Evolutionary conservation across 2,797 vertebrate genomes (phyloP).

Genomic region (Xerus rutilus): DNA sequence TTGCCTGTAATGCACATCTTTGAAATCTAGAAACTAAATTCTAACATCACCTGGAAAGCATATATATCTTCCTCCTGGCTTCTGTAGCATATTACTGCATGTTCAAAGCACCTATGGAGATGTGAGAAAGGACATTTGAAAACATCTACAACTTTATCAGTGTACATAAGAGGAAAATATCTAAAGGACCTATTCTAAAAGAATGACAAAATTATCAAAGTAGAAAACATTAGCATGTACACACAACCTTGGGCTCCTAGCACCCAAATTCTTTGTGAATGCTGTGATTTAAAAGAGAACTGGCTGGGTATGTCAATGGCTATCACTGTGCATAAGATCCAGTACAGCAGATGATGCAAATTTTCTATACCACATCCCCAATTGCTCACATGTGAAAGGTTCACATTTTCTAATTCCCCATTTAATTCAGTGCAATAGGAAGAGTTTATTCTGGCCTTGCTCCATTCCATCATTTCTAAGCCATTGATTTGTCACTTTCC

Average conservation of each 20-base stretch:
- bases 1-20: neutral
- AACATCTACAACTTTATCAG: neutral
- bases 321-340: neutral
- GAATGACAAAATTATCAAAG: neutral
- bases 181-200: neutral
- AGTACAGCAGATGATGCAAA: neutral
- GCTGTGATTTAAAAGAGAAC: neutral
- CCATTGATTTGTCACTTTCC: neutral
- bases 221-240: neutral
- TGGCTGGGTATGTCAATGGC: neutral
- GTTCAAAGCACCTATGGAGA: neutral
- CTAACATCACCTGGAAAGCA: neutral
- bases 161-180: neutral
- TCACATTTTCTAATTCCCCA: neutral
- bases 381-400: neutral
- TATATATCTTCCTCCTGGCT: conserved; percentile 12
- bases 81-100: neutral
- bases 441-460: neutral
- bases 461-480: neutral
- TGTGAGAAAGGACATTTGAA: neutral
- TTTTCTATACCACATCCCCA: neutral
- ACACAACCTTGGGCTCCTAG: neutral
- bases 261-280: neutral
- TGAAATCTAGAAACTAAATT: neutral
- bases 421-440: neutral